A percentile compares a stretch with the other conserved stretches of the same genome.
phyloP scores from a whole-genome alignment of 2,888 invertebrate species.

The Dynastes tityus region DNA sequence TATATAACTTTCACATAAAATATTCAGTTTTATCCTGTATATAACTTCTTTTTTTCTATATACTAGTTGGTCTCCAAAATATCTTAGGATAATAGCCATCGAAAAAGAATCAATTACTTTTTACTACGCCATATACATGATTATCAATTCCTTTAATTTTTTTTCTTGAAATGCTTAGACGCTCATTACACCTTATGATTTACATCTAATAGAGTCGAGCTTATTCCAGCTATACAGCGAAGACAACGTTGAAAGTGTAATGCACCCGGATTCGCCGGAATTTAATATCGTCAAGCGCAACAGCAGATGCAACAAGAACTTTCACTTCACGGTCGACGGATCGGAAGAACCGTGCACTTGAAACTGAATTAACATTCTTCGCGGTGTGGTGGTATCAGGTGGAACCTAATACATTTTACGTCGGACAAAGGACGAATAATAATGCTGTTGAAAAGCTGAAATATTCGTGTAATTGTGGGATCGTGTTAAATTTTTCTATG shows the following conservation, averaged over 20 bases:
- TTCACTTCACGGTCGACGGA: slow-evolving; percentile 43
- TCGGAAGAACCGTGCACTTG: slow-evolving; percentile 32
- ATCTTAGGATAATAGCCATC: too few relatives aligned
- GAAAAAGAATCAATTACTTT: too few relatives aligned
- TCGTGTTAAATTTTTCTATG: too few relatives aligned
- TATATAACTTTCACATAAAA: too few relatives aligned
- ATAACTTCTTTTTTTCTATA: too few relatives aligned
- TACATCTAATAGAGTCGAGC: neutral
- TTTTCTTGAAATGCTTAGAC: neutral
- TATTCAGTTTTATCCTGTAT: too few relatives aligned
- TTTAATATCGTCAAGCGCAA: neutral
- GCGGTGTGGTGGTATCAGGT: neutral
- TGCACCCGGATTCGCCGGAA: slow-evolving; percentile 42
- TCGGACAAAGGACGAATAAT: slow-evolving; percentile 7
- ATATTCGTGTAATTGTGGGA: too few relatives aligned
- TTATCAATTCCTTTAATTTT: neutral
- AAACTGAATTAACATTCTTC: slow-evolving; percentile 40
- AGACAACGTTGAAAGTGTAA: slow-evolving; percentile 16
- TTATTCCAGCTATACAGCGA: neutral
- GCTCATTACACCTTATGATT: neutral
- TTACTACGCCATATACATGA: neutral
- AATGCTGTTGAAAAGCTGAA: neutral
- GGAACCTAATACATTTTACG: slow-evolving; percentile 17
- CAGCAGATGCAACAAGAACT: slow-evolving; percentile 34
- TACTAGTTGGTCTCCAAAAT: too few relatives aligned